These are phyloP conservation scores for Dinomys branickii DNA, from an alignment of 2,113 vertebrate species.

Conservation along the genomic window DNA sequence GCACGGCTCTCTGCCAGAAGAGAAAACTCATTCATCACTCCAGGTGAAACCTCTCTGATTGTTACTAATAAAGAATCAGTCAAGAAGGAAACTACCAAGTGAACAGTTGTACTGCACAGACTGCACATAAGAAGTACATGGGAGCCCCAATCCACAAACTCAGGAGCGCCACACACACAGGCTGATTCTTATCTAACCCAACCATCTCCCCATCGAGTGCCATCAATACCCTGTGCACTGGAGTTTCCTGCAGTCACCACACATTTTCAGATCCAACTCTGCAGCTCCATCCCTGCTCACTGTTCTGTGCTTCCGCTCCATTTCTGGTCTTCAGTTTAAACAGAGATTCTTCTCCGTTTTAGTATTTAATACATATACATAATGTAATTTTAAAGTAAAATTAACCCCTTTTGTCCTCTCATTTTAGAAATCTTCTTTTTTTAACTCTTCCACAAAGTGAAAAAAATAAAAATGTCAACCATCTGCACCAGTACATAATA, in stretches of 20 bases:
- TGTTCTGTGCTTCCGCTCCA: background rate
- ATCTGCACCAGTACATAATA: constrained; percentile 91
- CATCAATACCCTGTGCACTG: background rate
- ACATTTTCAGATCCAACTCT: background rate
- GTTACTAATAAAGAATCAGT: background rate
- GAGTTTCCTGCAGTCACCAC: background rate
- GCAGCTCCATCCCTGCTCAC: too few relatives aligned
- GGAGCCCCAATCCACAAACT: background rate
- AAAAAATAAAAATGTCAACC: constrained; percentile 90
- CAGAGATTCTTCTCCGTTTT: background rate
- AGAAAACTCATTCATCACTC: background rate
- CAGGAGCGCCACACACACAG: background rate
- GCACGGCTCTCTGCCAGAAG: background rate
- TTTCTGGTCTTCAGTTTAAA: background rate
- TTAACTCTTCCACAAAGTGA: constrained; percentile 86
- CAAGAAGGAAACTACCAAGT: background rate
- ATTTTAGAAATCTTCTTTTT: constrained; percentile 88
- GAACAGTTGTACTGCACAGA: background rate
- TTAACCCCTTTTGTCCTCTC: constrained; percentile 89
- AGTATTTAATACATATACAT: background rate
- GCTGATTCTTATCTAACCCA: background rate
- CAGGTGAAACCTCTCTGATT: background rate
- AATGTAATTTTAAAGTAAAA: constrained; percentile 89
- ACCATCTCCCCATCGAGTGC: background rate
- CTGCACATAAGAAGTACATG: background rate